Conservation (phyloP, 2,113 vertebrate species). For the Butorides virescens region DNA sequence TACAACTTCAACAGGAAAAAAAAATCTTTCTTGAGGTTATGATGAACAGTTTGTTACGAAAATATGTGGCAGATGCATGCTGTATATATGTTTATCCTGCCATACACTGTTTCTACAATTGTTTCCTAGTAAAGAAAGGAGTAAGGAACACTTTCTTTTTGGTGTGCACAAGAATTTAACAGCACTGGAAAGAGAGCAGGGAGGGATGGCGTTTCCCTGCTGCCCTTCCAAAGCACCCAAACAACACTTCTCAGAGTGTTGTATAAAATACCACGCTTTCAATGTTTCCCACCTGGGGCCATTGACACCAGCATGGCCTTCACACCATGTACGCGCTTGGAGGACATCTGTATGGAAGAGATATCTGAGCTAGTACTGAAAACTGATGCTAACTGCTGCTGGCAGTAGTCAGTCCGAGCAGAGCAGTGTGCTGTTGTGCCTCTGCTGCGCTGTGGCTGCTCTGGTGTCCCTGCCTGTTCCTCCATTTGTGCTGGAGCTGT, state of each 20-base stretch:
- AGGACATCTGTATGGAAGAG: not conserved
- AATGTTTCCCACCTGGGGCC: not conserved
- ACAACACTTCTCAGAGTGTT: rapidly evolving
- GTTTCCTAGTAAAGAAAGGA: not conserved
- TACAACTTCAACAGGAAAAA: not conserved
- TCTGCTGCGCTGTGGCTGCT: not conserved
- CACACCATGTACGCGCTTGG: rapidly evolving
- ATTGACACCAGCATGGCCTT: not conserved
- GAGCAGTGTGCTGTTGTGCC: not conserved
- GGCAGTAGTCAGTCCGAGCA: not conserved
- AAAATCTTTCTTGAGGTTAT: not conserved
- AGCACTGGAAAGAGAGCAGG: not conserved
- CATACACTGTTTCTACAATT: not conserved
- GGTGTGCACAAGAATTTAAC: not conserved
- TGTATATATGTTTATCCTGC: not conserved
- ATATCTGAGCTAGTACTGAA: not conserved
- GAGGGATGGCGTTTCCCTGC: not conserved
- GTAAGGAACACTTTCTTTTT: not conserved
- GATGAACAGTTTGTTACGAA: not conserved
- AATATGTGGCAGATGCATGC: not conserved
- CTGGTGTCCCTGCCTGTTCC: not conserved
- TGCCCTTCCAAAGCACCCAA: not conserved
- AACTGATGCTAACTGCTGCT: not conserved
- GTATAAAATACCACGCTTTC: not conserved
- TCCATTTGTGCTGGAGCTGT: not conserved